Conservation (phyloP, 2,888 invertebrate species). For the Hanleya hanleyi region DNA sequence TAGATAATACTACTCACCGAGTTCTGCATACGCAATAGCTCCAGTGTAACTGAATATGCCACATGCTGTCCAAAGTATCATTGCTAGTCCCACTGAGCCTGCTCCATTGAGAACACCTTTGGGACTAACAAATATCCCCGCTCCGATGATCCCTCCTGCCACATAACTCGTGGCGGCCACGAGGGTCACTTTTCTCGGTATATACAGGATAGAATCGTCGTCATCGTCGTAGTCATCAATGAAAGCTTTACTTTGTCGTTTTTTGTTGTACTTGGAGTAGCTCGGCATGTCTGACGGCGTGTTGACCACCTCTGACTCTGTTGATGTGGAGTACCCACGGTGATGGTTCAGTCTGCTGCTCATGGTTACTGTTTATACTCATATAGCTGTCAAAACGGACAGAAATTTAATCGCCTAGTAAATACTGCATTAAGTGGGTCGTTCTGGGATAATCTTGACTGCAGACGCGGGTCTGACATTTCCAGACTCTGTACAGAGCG, state of each 20-base stretch:
- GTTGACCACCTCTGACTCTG: neutral
- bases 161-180: constrained; percentile 29
- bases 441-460: too few relatives aligned
- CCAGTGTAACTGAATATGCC: constrained; percentile 31
- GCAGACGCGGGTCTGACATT: too few relatives aligned
- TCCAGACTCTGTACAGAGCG: too few relatives aligned
- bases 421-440: too few relatives aligned
- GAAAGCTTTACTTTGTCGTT: neutral
- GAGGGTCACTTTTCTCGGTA: neutral
- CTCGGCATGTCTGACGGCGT: neutral
- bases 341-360: neutral
- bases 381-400: too few relatives aligned
- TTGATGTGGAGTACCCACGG: neutral
- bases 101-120: constrained; percentile 26
- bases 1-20: constrained; percentile 18
- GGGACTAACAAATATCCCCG: constrained; percentile 37
- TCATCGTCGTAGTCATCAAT: neutral
- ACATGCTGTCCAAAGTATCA: constrained; percentile 30
- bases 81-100: constrained; percentile 32
- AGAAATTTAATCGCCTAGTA: too few relatives aligned
- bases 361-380: too few relatives aligned
- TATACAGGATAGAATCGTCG: neutral
- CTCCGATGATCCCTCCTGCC: constrained; percentile 34
- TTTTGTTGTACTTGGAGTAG: neutral
- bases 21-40: constrained; percentile 32